Evolutionary conservation across 2,113 vertebrate species (phyloP).

Genomic region (Microtus ochrogaster): DNA sequence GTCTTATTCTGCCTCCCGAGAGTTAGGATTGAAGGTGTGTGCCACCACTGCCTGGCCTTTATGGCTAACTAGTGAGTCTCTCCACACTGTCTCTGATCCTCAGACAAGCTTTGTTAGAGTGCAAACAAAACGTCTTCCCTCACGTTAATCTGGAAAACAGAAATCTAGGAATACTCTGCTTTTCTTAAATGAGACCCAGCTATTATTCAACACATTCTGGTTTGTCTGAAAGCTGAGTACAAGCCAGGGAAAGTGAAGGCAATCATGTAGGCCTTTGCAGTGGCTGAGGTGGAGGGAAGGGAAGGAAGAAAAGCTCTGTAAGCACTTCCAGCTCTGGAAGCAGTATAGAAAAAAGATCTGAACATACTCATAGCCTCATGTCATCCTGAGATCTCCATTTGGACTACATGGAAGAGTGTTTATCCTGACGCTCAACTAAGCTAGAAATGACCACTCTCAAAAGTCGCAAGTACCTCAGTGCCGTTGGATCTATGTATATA

Average conservation of each 20-base stretch:
- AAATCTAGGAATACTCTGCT: background rate
- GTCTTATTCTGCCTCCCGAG: no score
- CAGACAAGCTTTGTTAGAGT: no score
- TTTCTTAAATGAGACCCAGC: background rate
- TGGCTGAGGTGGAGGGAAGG: background rate
- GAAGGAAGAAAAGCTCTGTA: constrained; percentile 7
- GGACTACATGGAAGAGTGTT: constrained; percentile 53
- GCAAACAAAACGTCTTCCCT: background rate
- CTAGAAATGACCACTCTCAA: background rate
- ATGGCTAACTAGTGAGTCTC: no score
- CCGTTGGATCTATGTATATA: background rate
- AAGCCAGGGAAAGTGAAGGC: constrained; percentile 54
- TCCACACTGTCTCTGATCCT: no score
- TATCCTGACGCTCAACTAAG: constrained; percentile 66
- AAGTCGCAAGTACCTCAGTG: background rate
- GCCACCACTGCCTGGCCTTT: no score
- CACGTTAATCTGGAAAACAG: background rate
- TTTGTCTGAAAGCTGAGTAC: constrained; percentile 85
- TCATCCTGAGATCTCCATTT: constrained; percentile 7
- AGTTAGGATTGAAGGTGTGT: no score
- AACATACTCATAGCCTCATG: background rate
- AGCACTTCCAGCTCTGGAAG: constrained; percentile 43
- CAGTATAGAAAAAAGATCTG: constrained; percentile 52
- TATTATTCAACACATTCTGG: background rate
- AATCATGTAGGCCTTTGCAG: background rate